Conservation (phyloP, 2,888 invertebrate genomes). For the Brachyptera risi region DNA sequence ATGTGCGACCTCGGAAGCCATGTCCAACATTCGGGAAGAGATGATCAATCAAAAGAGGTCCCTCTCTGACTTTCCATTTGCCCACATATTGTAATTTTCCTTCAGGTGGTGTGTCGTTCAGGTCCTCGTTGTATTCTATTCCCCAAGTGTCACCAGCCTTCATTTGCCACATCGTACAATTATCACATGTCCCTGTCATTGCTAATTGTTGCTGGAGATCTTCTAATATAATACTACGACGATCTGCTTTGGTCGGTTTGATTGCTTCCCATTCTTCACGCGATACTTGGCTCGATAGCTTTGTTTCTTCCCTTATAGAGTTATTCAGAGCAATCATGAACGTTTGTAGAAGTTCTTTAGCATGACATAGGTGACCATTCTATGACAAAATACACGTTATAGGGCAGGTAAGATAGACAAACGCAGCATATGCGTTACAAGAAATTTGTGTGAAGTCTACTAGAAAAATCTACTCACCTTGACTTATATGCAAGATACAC, state of each 20-base stretch:
- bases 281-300: slow-evolving; percentile 68
- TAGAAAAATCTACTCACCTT: no score
- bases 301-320: slow-evolving; percentile 64
- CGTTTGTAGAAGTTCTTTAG: slow-evolving; percentile 61
- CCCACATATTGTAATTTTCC: slow-evolving; percentile 55
- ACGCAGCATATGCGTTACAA: no score
- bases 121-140: slow-evolving; percentile 24
- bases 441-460: no score
- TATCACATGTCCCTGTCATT: slow-evolving; percentile 47
- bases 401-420: no score
- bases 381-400: no score
- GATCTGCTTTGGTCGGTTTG: slow-evolving; percentile 63
- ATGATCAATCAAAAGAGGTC: slow-evolving; percentile 61
- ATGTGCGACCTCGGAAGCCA: slow-evolving; percentile 67
- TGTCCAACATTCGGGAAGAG: slow-evolving; percentile 76
- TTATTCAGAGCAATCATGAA: slow-evolving; percentile 65
- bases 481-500: no score
- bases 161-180: slow-evolving; percentile 55
- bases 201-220: slow-evolving; percentile 53
- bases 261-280: slow-evolving; percentile 85
- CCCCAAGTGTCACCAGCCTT: slow-evolving; percentile 58
- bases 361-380: slow-evolving; percentile 65
- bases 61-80: slow-evolving; percentile 68
- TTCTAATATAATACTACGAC: slow-evolving; percentile 58
- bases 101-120: background rate